phyloP scores from a whole-genome alignment of 2,888 invertebrate species.

The Hydrotaea cyrtoneurina region DNA sequence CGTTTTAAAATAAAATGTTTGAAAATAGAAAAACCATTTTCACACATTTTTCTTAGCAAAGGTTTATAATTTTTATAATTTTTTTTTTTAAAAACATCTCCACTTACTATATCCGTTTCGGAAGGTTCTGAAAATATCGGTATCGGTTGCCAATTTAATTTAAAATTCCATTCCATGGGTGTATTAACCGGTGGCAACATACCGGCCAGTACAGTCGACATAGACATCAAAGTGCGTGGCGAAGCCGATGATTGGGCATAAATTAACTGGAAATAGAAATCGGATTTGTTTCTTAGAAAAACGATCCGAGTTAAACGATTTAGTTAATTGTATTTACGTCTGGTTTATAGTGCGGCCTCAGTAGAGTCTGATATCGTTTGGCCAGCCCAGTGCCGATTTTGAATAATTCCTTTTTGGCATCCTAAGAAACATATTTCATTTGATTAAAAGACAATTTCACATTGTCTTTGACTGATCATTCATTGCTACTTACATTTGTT shows the following conservation, averaged over 20 bases:
- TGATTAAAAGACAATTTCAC: not conserved
- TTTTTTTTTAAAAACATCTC: not conserved
- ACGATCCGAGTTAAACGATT: too few species aligned
- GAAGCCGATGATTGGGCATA: conserved; percentile 87
- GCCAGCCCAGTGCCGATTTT: conserved; percentile 85
- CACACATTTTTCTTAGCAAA: too few species aligned
- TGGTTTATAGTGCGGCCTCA: conserved; percentile 83
- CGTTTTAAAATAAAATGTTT: too few species aligned
- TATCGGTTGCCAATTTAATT: conserved; percentile 89
- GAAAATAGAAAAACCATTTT: too few species aligned
- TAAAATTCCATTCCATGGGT: conserved; percentile 83
- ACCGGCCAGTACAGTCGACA: conserved; percentile 86
- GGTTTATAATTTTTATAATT: too few species aligned
- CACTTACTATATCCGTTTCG: conserved; percentile 82
- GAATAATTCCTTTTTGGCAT: conserved; percentile 84
- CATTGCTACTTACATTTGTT: conserved; percentile 84
- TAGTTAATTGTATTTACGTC: conserved; percentile 75
- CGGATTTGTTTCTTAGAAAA: too few species aligned
- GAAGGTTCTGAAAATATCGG: conserved; percentile 86
- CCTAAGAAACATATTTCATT: conserved; percentile 80
- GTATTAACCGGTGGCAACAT: conserved; percentile 85
- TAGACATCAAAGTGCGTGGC: conserved; percentile 88
- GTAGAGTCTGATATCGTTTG: conserved; percentile 83
- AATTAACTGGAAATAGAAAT: conserved; percentile 78
- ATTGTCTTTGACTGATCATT: too few species aligned